Base-by-base conservation (phyloP, 2,797 vertebrate genomes). In the Avahi laniger region DNA sequence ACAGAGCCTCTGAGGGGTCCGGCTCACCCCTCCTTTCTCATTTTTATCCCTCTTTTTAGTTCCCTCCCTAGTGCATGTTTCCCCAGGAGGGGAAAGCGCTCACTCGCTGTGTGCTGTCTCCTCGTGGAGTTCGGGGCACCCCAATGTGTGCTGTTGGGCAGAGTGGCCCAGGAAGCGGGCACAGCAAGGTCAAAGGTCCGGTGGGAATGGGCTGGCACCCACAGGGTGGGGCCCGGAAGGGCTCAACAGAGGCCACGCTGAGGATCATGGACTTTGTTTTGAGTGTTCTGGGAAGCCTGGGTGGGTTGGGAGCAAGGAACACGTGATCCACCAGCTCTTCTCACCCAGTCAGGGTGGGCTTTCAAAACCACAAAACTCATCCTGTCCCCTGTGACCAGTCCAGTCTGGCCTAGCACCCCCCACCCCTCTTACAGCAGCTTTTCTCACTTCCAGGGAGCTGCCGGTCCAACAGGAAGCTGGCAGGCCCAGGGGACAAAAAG, bases 131-230 rank as follows among this genome's bases (percentile, higher is more conserved):
- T 91, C 87, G 63, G n/a, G 46, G n/a, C 8, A 82, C 70, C 94
- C 69, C 9, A 1, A 33, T 61, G 9, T 14, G 0, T 12, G 28
- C 17, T 0, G 8, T 7, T 63, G 30, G 85, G 24, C 10, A 59
- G 63, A 89, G 20, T 0, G 26, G 43, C 28, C 14, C 20, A 0
- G 52, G 83, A 82, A 82, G 79, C 89, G 54, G 48, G 30, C 18
- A 14, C n/a, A 85, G 96, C 94, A 95, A 96, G 75, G 84, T 97
- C 96, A 98, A 97, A 97, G 96, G 91, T 46, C 97, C 95, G 81
- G 95, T 0, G 63, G 79, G 91, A 95, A 94, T 91, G 92, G 81
- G 95, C 86, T 38, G 93, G 93, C 79, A 46, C 24, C n/a, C 4
- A 5, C 0, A 0, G 87, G 1, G 11, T 22, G 33, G 87, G 20